A percentile compares a stretch with the other conserved stretches of the same genome.
Conservation (phyloP, 1,140 invertebrate species). For the Sarcophaga bullata region DNA sequence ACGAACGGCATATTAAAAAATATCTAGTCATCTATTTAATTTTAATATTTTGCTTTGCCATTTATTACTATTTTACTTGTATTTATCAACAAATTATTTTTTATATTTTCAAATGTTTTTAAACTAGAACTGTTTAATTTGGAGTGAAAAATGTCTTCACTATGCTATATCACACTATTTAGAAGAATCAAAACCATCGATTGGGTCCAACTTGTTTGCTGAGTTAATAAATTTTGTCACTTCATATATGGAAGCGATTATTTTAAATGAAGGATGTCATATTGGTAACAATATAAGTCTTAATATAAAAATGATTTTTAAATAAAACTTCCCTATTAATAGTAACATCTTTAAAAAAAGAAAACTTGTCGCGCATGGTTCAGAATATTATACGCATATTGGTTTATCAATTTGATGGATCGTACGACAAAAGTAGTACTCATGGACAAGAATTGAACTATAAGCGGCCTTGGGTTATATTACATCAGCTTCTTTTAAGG, state of each 20-base stretch:
- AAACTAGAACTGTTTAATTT: slow-evolving; percentile 77
- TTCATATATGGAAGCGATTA: slow-evolving; percentile 74
- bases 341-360: slow-evolving; percentile 56
- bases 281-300: not conserved
- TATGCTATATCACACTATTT: slow-evolving; percentile 72
- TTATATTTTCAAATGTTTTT: slow-evolving; percentile 51
- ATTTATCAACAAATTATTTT: no score
- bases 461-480: slow-evolving; percentile 83
- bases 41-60: no score
- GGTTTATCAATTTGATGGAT: slow-evolving; percentile 76
- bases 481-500: slow-evolving; percentile 79
- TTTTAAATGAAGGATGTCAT: slow-evolving; percentile 63
- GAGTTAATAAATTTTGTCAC: slow-evolving; percentile 75
- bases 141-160: slow-evolving; percentile 78
- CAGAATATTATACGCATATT: slow-evolving; percentile 80
- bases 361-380: slow-evolving; percentile 73
- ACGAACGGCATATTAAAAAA: no score
- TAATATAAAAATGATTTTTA: not conserved
- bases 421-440: slow-evolving; percentile 68
- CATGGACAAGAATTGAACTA: slow-evolving; percentile 76
- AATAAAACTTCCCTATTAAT: not conserved
- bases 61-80: no score
- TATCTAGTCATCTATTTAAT: no score
- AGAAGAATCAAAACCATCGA: slow-evolving; percentile 65
- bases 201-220: slow-evolving; percentile 73